These are phyloP conservation scores for Caerostris darwini DNA, from an alignment of 1,140 invertebrate genomes.

Conservation along the genomic window DNA sequence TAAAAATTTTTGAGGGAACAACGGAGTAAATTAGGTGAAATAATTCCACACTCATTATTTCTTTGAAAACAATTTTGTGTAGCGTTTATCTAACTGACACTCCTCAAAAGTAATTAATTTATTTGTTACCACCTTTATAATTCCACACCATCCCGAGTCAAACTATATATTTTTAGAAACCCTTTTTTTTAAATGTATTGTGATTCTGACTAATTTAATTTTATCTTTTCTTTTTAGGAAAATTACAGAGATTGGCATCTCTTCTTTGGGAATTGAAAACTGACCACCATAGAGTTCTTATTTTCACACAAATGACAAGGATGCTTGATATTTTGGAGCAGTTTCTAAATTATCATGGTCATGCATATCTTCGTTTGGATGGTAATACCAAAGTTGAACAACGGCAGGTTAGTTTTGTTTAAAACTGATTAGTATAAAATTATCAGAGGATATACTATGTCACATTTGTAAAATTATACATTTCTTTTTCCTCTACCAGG, in stretches of 20 bases:
- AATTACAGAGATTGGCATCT: slow-evolving; percentile 89
- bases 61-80: too few species aligned
- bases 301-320: slow-evolving; percentile 99
- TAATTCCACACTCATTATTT: too few species aligned
- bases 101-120: too few species aligned
- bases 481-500: slow-evolving; percentile 82
- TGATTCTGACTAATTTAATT: background rate
- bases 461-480: background rate
- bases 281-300: slow-evolving; percentile 94
- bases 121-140: too few species aligned
- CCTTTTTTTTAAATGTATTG: too few species aligned
- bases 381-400: slow-evolving; percentile 98
- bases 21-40: too few species aligned
- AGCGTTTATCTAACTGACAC: too few species aligned
- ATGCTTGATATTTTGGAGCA: slow-evolving; percentile 99
- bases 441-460: too few species aligned
- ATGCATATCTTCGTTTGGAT: slow-evolving; percentile 97
- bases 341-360: slow-evolving; percentile 98
- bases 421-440: background rate
- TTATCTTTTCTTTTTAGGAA: slow-evolving; percentile 81
- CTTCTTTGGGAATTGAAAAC: slow-evolving; percentile 92
- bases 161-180: too few species aligned
- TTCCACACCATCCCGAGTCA: too few species aligned
- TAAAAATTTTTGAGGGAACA: too few species aligned
- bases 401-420: slow-evolving; percentile 87